Evolutionary conservation across 2,113 vertebrate species (phyloP), one percentile per base, ranked within the genome.

Genomic region (Lophura nycthemera): DNA sequence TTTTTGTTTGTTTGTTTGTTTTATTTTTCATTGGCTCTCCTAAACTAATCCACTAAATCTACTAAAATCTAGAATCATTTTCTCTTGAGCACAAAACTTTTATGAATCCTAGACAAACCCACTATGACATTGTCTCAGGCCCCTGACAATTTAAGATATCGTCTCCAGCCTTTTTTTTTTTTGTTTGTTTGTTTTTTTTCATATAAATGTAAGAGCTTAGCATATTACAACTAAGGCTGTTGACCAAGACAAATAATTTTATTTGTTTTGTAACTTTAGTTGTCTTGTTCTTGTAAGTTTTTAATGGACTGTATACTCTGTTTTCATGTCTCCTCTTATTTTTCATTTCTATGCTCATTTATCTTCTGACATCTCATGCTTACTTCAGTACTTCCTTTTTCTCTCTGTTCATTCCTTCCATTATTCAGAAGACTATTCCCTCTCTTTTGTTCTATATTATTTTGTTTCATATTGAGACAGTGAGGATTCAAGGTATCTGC

Each of bases 191-290:
- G 32, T 71, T 75, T 34, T 67, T 27, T 24, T 79, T 84, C 13
- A 89, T 85, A 30, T 29, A 65, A 73, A 70, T 85, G 29, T 70
- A 76, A 79, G 78, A 91, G 17, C 13, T 15, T 30, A 64, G 45
- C 43, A 74, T 76, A 65, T 87, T 87, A 43, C 34, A 54, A 32
- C 54, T 22, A 65, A 72, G 6, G 24, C 15, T 66, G 92, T 89
- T 85, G 71, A 61, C 17, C 69, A n/a, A 0, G 0, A 38, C 38
- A 38, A 92, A 83, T 91, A 89, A 85, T 80, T 89, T 83, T 50
- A 30, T 77, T 54, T 89, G 9, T 3, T 90, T 92, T 91, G 70
- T 93, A 78, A 79, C 54, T 79, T 85, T 87, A 52, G 84, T 91
- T 87, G 21, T 71, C 69, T 87, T 61, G 59, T 1, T 1, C 6